Percentiles rank a stretch among this genome's conserved stretches.
Evolutionary conservation across 1,140 invertebrate species (phyloP).

Genomic region (Drosophila novamexicana): DNA sequence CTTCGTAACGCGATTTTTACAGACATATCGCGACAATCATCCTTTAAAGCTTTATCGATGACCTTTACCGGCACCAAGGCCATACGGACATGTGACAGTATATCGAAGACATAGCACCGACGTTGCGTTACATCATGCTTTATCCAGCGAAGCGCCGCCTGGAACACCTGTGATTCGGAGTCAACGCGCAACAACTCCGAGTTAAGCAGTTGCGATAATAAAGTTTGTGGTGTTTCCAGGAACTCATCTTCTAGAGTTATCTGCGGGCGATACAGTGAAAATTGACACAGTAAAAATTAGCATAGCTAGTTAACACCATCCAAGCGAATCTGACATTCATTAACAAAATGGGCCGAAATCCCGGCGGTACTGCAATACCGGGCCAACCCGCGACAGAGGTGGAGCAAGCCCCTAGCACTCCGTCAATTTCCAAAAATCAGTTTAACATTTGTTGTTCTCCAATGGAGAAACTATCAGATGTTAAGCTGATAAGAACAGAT

Average conservation of each 20-base stretch:
- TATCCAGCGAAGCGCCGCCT: conserved; percentile 96
- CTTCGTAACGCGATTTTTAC: conserved; percentile 92
- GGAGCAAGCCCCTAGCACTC: conserved; percentile 50
- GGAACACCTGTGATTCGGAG: conserved; percentile 96
- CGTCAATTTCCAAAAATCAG: conserved; percentile 85
- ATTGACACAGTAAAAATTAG: too few species aligned
- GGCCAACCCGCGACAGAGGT: conserved; percentile 58
- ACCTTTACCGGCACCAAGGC: conserved; percentile 93
- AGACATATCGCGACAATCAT: conserved; percentile 92
- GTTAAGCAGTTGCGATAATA: conserved; percentile 91
- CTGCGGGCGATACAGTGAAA: conserved; percentile 24
- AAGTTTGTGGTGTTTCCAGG: conserved; percentile 92
- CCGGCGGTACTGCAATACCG: conserved; percentile 86
- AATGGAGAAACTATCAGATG: conserved; percentile 87
- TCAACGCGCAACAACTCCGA: conserved; percentile 96
- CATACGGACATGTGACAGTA: conserved; percentile 93
- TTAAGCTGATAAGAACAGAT: conserved; percentile 88
- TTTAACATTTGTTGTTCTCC: conserved; percentile 86
- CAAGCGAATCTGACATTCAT: not conserved
- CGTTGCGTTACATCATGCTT: conserved; percentile 92
- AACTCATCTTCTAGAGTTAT: conserved; percentile 94
- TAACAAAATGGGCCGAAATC: conserved; percentile 20
- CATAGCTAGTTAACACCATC: too few species aligned
- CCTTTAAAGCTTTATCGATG: conserved; percentile 91
- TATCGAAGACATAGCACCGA: conserved; percentile 93